phyloP scores from a whole-genome alignment of 30 jellyfish, hydroid and myxozoan species.

The Hydractinia echinata region DNA sequence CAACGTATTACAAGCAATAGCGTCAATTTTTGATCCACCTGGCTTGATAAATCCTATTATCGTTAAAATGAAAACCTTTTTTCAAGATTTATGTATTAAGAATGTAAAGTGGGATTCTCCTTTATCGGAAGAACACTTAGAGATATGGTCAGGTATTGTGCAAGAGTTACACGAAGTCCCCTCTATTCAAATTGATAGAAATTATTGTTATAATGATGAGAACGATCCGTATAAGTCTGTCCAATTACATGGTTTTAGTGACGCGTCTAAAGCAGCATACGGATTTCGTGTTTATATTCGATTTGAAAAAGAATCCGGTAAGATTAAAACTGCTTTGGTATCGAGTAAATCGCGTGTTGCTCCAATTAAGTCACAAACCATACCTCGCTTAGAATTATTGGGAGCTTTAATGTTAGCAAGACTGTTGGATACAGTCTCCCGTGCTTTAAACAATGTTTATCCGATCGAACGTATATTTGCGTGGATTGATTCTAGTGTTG shows the following conservation, averaged over 20 bases:
- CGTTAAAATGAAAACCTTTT: background rate
- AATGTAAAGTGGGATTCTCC: background rate
- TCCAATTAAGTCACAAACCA: slow-evolving; percentile 3
- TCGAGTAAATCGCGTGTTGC: background rate
- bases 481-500: no score
- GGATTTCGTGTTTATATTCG: background rate
- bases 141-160: background rate
- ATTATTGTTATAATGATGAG: background rate
- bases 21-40: slow-evolving; percentile 2
- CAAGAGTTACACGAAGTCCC: background rate
- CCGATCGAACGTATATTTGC: no score
- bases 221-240: no score
- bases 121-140: background rate
- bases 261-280: background rate
- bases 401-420: background rate
- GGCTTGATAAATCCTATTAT: background rate
- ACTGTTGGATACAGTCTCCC: background rate
- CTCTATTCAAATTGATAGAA: no score
- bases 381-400: background rate
- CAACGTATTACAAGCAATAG: background rate
- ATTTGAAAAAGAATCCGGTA: background rate
- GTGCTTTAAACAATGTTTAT: no score
- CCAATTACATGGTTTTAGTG: slow-evolving; percentile 20
- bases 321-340: background rate
- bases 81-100: background rate